Conservation (phyloP, 2,888 invertebrate genomes). For the Pinctada fucata region DNA sequence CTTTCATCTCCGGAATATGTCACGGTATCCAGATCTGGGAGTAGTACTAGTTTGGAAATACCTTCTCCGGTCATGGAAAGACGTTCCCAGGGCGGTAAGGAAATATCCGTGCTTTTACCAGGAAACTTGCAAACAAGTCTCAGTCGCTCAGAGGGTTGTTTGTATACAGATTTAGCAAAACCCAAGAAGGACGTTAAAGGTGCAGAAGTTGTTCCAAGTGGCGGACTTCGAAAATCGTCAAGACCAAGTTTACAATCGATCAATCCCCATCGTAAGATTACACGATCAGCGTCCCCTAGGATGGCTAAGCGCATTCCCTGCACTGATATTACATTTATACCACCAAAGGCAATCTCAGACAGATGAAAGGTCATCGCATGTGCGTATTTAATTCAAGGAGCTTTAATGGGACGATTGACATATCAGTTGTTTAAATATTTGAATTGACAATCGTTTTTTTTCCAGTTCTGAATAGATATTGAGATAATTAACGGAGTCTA, state of each 20-base stretch:
- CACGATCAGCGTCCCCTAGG: not conserved
- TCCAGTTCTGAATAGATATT: too few species aligned
- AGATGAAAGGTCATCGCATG: too few species aligned
- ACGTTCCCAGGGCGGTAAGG: conserved; percentile 30
- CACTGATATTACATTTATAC: not conserved
- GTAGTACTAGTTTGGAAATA: conserved; percentile 36
- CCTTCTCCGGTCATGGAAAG: conserved; percentile 35
- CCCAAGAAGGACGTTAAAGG: conserved; percentile 11
- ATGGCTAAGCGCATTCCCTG: not conserved
- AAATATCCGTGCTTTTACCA: conserved; percentile 28
- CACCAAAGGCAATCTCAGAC: not conserved
- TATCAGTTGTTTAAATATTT: too few species aligned
- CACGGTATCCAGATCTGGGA: conserved; percentile 32
- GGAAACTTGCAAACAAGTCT: conserved; percentile 21
- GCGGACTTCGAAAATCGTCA: not conserved
- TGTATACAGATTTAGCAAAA: conserved; percentile 16
- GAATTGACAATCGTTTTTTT: too few species aligned
- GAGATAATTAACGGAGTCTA: too few species aligned
- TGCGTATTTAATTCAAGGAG: too few species aligned
- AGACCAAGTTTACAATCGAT: not conserved
- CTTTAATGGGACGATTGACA: too few species aligned
- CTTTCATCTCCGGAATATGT: conserved; percentile 20
- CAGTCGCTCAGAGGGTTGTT: conserved; percentile 37
- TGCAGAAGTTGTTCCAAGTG: conserved; percentile 6
- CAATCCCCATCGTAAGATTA: not conserved